phyloP scores from a whole-genome alignment of 2,888 invertebrate genomes.

The Drosophila recens region DNA sequence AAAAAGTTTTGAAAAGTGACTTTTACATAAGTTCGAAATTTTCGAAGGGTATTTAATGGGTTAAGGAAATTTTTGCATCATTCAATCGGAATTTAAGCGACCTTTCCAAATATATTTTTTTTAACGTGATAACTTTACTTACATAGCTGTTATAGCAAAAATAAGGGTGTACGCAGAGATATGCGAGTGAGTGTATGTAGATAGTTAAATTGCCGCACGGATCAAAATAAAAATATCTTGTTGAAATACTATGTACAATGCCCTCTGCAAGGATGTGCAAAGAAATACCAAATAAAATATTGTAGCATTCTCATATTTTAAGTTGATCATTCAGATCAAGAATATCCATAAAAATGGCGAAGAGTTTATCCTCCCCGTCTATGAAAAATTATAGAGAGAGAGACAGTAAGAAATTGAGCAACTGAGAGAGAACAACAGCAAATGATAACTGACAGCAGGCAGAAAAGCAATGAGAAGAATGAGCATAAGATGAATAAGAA shows the following conservation, averaged over 20 bases:
- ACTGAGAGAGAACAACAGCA: not conserved
- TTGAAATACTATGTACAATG: not conserved
- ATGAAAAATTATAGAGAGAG: not conserved
- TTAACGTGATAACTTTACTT: too few species aligned
- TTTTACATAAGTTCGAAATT: too few species aligned
- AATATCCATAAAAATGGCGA: not conserved
- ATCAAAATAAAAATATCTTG: not conserved
- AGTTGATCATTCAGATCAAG: not conserved
- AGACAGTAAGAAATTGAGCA: not conserved
- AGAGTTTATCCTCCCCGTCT: not conserved
- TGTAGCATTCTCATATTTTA: not conserved
- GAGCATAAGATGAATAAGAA: conserved; percentile 3
- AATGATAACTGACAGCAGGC: not conserved
- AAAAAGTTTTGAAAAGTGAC: too few species aligned
- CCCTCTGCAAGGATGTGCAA: not conserved
- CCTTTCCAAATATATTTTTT: too few species aligned
- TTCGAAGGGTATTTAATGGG: too few species aligned
- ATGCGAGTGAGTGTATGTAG: too few species aligned
- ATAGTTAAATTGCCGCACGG: not conserved
- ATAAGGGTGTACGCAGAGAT: too few species aligned
- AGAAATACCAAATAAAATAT: not conserved
- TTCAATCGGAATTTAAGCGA: too few species aligned
- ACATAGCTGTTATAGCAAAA: too few species aligned
- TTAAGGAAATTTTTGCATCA: too few species aligned
- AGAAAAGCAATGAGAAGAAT: conserved; percentile 3